Base-by-base conservation (phyloP, 2,797 vertebrate species). In the Mormyrops attenuatus region DNA sequence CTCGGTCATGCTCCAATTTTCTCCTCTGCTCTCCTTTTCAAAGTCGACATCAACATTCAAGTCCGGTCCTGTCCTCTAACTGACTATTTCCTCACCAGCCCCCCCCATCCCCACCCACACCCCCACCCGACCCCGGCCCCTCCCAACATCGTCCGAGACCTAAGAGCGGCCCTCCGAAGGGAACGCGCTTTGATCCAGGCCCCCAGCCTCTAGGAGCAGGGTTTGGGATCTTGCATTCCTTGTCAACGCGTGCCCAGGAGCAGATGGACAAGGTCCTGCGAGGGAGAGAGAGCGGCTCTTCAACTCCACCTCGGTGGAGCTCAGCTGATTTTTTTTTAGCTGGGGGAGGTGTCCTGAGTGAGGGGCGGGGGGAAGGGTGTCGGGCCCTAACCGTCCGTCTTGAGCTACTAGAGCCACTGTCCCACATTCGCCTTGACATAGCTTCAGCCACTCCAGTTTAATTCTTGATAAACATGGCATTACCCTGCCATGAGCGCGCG, bases 201-300 rank as follows among this genome's bases (percentile, higher is more conserved):
- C 89, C 89, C 82, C 88, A 87, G 90, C 89, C 90, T 92, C 91
- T 91, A 90, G 89, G 86, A 92, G 88, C 88, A 90, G 90, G 92
- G 90, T 89, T 60, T 73, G 92, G 91, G 92, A 92, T 93, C 91
- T 92, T 63, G 66, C 91, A 93, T 94, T 93, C 93, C 92, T 92
- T 94, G 92, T 94, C 91, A 93, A 93, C 91, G 92, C 88, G 89
- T 93, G 92, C 93, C 93, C 92, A 91, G 90, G 92, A 92, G 89
- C 93, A 93, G 93, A 93, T 94, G 93, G 92, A 87, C 82, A 38
- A 7, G 88, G 89, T 84, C 89, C 77, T 50, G 44, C 7, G 92
- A 89, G 90, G 86, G 66, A 30, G 63, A 89, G 90, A 88, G 57
- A 17, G 8, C 34, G 57, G 89, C 86, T 90, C 87, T 57, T 88